These are phyloP conservation scores for Cherax quadricarinatus DNA, from an alignment of 1,140 invertebrate species.

Conservation along the genomic window DNA sequence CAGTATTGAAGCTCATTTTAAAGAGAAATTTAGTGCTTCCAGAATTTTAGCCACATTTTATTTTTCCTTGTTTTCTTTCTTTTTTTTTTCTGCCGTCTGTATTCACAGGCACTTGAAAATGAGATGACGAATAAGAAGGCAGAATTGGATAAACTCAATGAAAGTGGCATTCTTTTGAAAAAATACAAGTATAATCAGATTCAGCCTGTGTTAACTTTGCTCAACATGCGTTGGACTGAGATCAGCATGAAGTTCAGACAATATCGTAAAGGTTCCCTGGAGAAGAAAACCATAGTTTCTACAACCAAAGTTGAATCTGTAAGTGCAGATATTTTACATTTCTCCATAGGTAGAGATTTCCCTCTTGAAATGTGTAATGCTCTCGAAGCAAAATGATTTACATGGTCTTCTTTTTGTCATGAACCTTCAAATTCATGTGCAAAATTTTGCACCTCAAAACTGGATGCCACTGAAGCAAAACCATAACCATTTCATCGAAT, in stretches of 20 bases:
- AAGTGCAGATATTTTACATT: neutral
- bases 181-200: conserved; percentile 60
- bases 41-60: neutral
- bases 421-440: no score
- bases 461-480: no score
- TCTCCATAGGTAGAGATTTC: neutral
- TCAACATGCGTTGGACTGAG: conserved; percentile 70
- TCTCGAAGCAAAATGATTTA: neutral
- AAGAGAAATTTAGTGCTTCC: neutral
- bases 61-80: no score
- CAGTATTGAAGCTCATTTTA: no score
- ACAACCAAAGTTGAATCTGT: conserved; percentile 16
- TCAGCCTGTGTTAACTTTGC: conserved; percentile 62
- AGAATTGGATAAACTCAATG: conserved; percentile 76
- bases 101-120: conserved; percentile 78
- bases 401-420: no score
- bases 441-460: no score
- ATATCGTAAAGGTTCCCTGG: conserved; percentile 50
- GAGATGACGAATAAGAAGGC: conserved; percentile 77
- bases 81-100: neutral
- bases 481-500: no score
- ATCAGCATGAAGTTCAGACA: conserved; percentile 60
- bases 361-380: neutral
- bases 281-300: conserved; percentile 58
- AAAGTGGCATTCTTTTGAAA: conserved; percentile 74